Evolutionary conservation across 2,113 vertebrate species (phyloP).

Genomic region (Castor canadensis): DNA sequence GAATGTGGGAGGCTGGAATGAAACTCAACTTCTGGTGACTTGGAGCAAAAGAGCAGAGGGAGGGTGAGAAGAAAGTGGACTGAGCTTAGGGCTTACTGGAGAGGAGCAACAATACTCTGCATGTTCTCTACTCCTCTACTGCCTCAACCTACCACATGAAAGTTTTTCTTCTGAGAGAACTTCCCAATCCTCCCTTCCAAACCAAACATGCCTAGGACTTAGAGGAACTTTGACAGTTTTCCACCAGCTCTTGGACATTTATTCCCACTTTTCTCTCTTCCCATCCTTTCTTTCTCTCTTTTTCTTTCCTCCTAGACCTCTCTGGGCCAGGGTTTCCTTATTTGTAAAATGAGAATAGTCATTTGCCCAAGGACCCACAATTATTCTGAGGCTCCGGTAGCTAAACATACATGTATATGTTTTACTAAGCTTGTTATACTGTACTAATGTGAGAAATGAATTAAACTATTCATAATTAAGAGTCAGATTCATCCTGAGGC

Average conservation of each 20-base stretch:
- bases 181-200: no score
- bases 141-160: not conserved
- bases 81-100: not conserved
- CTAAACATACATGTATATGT: not conserved
- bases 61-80: not conserved
- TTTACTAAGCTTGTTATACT: not conserved
- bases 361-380: not conserved
- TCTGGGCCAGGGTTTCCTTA: not conserved
- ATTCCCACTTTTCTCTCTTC: not conserved
- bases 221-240: not conserved
- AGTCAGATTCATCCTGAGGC: not conserved
- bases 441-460: not conserved
- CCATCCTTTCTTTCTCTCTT: not conserved
- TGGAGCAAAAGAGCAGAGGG: not conserved
- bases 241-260: rapidly evolving
- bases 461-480: not conserved
- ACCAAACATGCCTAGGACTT: no score
- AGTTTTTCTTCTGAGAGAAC: not conserved
- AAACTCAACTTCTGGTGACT: not conserved
- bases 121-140: rapidly evolving
- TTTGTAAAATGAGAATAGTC: not conserved
- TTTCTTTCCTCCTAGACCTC: not conserved
- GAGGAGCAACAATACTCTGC: rapidly evolving
- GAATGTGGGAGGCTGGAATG: not conserved
- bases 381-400: not conserved